Conservation (phyloP, 2,888 invertebrate species). For the Julus scandinavius region DNA sequence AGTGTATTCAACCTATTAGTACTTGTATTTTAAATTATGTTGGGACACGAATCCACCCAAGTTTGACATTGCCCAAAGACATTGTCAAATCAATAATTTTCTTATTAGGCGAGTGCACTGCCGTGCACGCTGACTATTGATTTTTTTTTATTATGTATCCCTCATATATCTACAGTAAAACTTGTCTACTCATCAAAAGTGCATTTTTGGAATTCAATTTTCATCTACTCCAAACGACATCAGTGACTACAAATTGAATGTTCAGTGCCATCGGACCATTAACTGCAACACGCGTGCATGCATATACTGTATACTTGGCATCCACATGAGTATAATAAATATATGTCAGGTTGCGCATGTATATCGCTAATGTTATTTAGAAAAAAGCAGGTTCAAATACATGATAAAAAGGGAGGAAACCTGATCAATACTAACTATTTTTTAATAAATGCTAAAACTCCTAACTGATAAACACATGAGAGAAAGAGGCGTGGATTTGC, state of each 20-base stretch:
- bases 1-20: not conserved
- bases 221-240: not conserved
- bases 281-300: not conserved
- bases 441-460: too few relatives aligned
- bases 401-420: not conserved
- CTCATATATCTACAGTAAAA: not conserved
- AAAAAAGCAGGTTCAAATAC: not conserved
- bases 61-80: constrained; percentile 45
- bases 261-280: not conserved
- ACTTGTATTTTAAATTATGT: not conserved
- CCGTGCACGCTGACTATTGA: not conserved
- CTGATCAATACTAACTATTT: too few relatives aligned
- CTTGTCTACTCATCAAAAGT: constrained; percentile 21
- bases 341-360: too few relatives aligned
- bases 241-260: not conserved
- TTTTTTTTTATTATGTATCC: constrained; percentile 4
- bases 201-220: constrained; percentile 19
- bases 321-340: too few relatives aligned
- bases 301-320: not conserved
- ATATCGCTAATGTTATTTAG: too few relatives aligned
- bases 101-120: constrained; percentile 28
- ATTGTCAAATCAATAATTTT: constrained; percentile 20
- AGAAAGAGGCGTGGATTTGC: too few relatives aligned
- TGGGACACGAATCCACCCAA: not conserved
- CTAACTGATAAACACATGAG: too few relatives aligned